Percentiles rank a stretch among this genome's conserved stretches.
These are phyloP conservation scores for Rutilus rutilus DNA, from an alignment of 2,113 vertebrate species.

Conservation along the genomic window DNA sequence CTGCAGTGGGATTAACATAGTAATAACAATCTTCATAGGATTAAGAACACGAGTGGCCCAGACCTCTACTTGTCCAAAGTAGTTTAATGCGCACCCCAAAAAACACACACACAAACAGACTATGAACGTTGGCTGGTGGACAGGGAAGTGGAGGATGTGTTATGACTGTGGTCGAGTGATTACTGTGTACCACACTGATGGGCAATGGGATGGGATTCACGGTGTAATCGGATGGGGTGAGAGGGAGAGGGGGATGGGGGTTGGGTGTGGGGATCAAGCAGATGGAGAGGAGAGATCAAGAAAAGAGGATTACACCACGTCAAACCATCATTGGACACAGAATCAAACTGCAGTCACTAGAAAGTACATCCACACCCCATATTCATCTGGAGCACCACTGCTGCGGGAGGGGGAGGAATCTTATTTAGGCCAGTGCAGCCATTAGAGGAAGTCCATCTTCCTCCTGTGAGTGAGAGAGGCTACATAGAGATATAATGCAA, in stretches of 20 bases:
- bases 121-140: background rate
- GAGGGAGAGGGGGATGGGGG: constrained; percentile 6
- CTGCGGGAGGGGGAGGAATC: background rate
- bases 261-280: constrained; percentile 33
- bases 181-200: background rate
- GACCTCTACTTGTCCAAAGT: constrained; percentile 1
- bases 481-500: background rate
- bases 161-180: constrained; percentile 18
- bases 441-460: constrained; percentile 1
- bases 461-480: background rate
- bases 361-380: constrained; percentile 67
- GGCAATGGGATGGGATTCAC: constrained; percentile 8
- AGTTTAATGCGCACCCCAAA: constrained; percentile 25
- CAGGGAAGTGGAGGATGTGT: background rate
- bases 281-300: constrained; percentile 66
- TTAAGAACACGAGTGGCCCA: constrained; percentile 32
- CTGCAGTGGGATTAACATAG: constrained; percentile 52
- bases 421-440: constrained; percentile 14
- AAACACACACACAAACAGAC: constrained; percentile 7
- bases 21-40: constrained; percentile 53
- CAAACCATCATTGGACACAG: constrained; percentile 74
- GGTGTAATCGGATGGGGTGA: constrained; percentile 31
- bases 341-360: constrained; percentile 62
- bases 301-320: constrained; percentile 80
- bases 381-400: constrained; percentile 35